phyloP scores from a whole-genome alignment of 2,888 invertebrate species.

The Smittia aterrima region DNA sequence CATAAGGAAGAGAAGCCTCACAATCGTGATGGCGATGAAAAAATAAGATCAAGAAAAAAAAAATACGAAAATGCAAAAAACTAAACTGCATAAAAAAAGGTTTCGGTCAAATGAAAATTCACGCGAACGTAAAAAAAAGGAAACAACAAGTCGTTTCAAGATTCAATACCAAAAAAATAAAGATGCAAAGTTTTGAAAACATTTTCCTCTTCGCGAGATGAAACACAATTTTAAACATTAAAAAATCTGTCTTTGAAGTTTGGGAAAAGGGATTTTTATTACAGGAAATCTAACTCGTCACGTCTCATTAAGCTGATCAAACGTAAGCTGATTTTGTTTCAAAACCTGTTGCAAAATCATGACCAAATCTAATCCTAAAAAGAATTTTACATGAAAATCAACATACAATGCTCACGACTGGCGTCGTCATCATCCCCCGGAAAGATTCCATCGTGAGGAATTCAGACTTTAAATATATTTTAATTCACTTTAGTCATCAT shows the following conservation, averaged over 20 bases:
- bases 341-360: too few species aligned
- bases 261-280: neutral
- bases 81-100: neutral
- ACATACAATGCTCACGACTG: too few species aligned
- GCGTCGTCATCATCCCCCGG: too few species aligned
- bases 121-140: neutral
- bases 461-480: too few species aligned
- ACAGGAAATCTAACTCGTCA: too few species aligned
- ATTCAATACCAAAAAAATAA: slow-evolving; percentile 21
- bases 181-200: neutral
- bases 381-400: too few species aligned
- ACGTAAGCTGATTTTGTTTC: too few species aligned
- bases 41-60: neutral
- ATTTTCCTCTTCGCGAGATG: neutral
- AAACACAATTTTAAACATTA: slow-evolving; percentile 1
- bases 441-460: too few species aligned
- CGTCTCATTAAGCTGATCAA: too few species aligned
- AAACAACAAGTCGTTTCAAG: neutral
- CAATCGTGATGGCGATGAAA: neutral
- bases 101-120: neutral
- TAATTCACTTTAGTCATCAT: neutral
- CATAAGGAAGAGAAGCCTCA: neutral
- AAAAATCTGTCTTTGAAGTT: slow-evolving; percentile 10
- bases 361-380: too few species aligned
- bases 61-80: neutral